phyloP scores from a whole-genome alignment of 2,797 vertebrate genomes.

The Molossus molossus region DNA sequence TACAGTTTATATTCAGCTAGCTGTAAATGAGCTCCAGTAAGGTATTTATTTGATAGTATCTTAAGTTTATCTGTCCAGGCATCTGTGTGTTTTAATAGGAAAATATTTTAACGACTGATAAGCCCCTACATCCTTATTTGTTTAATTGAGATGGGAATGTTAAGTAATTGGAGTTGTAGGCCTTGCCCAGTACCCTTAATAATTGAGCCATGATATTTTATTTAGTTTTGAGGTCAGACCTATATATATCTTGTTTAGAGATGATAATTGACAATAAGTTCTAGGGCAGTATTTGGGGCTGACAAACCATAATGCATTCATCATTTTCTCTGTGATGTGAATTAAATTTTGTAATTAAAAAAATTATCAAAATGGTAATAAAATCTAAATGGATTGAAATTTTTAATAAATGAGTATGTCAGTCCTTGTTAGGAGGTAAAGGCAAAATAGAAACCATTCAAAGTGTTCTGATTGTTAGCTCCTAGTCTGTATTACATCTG shows the following conservation, averaged over 20 bases:
- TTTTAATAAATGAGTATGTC: neutral
- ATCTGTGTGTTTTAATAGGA: neutral
- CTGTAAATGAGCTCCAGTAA: neutral
- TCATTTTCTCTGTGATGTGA: slow-evolving; percentile 11
- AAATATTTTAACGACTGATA: neutral
- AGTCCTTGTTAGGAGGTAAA: neutral
- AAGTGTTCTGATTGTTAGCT: neutral
- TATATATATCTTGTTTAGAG: neutral
- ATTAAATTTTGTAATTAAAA: slow-evolving; percentile 44
- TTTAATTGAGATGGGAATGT: neutral
- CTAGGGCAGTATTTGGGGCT: neutral
- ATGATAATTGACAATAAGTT: slow-evolving; percentile 48
- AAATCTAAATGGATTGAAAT: slow-evolving; percentile 29
- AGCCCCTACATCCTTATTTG: neutral
- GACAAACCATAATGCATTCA: neutral
- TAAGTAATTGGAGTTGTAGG: neutral
- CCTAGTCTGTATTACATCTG: neutral
- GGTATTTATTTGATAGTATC: slow-evolving; percentile 11
- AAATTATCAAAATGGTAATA: slow-evolving; percentile 43
- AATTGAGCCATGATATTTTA: neutral
- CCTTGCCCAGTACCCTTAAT: neutral
- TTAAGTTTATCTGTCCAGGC: neutral
- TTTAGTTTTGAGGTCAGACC: slow-evolving; percentile 29
- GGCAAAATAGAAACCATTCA: neutral
- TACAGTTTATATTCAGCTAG: neutral